phyloP scores from a whole-genome alignment of 2,113 vertebrate genomes.

The Bos taurus region DNA sequence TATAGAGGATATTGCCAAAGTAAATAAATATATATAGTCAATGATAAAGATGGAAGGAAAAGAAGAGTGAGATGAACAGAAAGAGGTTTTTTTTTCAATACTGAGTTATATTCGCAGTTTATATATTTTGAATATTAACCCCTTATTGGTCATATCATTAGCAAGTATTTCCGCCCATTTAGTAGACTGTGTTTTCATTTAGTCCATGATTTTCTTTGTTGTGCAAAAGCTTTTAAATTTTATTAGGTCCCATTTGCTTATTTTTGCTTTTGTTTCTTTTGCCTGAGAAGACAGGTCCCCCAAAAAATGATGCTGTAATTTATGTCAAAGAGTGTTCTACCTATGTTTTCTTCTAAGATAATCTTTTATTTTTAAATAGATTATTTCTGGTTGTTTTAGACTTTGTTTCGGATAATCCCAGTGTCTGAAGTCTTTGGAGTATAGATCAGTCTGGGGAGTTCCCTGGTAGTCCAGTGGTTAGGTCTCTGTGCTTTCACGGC shows the following conservation, averaged over 20 bases:
- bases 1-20: neutral
- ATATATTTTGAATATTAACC: neutral
- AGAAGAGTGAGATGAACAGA: neutral
- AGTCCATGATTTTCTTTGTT: neutral
- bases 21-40: neutral
- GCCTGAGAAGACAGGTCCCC: neutral
- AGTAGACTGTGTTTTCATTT: neutral
- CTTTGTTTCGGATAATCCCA: neutral
- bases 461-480: neutral
- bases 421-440: neutral
- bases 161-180: neutral
- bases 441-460: neutral
- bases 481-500: accelerated
- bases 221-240: neutral
- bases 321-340: neutral
- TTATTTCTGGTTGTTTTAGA: neutral
- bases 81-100: neutral
- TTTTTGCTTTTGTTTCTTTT: neutral
- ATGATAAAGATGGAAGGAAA: neutral
- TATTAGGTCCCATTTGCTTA: neutral
- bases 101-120: neutral
- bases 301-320: neutral
- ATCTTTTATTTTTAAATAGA: conserved; percentile 8
- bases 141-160: neutral
- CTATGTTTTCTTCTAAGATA: neutral